Base-by-base conservation (phyloP, 2,113 vertebrate genomes). In the Syngnathus floridae region DNA sequence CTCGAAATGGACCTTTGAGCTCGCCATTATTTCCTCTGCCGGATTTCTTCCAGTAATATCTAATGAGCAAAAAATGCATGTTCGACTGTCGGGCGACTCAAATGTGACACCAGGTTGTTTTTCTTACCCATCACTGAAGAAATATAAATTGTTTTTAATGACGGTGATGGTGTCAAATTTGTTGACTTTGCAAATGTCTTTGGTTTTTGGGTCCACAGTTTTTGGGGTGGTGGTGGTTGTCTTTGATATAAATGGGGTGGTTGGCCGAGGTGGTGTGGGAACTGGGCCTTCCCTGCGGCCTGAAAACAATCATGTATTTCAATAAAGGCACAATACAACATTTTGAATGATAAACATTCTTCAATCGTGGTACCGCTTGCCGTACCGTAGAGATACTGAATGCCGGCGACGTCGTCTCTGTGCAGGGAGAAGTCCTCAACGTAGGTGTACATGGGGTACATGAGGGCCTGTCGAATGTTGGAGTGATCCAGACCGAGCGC, bases 381-480 rank as follows among this genome's bases (percentile, higher is more conserved):
- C 71, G 84, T 90, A 99, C 97, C 97, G 0, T 99, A 99, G 69
- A 99, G 93, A 82, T 83, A 86, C 77, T 97, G 97, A 81, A 99
- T 95, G 77, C 96, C 96, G 1, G 56, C 74, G 43, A 98, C 71
- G 5, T 99, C 97, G 11, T 99, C 97, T 0, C 69, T n/a, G 43
- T 95, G 74, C 76, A 98, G 89, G 2, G 93, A 86, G 74, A 93
- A 91, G 60, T 91, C 84, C 56, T 94, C 91, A 0, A 89, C 35
- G 8, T 93, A 99, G 70, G 75, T 90, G 89, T 99, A 99, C 94
- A 95, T 96, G 62, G 96, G 97, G 79, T 87, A 99, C 97, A 99
- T 99, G 67, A 98, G 90, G 0, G 97, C 96, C 3, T 97, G 93
- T 0, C 90, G 91, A 61, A 97, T 86, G 0, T 73, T 91, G 35